Conservation (phyloP, 1,140 invertebrate genomes). For the Temnothorax curvispinosus region DNA sequence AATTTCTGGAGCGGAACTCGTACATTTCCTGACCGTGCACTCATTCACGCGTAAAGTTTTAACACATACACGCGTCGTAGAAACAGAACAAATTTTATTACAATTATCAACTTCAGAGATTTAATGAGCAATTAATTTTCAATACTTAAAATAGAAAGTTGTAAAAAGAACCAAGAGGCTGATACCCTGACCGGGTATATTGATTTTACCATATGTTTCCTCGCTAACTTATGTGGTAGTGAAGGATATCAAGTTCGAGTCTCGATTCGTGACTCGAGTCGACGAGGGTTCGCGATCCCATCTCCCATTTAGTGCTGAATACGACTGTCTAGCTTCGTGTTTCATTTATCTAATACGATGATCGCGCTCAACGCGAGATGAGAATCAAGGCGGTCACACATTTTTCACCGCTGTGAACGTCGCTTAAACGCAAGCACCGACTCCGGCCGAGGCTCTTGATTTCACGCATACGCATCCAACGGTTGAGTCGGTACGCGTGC, state of each 20-base stretch:
- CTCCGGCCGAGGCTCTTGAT: slow-evolving; percentile 37
- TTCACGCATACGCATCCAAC: slow-evolving; percentile 39
- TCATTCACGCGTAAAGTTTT: slow-evolving; percentile 24
- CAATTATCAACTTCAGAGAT: background rate
- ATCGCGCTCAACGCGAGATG: slow-evolving; percentile 3
- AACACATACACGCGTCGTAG: background rate
- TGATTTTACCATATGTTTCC: slow-evolving; percentile 5
- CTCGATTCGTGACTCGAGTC: background rate
- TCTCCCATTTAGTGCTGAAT: background rate
- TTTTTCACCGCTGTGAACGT: slow-evolving; percentile 31
- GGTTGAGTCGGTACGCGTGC: background rate
- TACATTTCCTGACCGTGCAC: slow-evolving; percentile 14
- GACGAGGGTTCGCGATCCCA: background rate
- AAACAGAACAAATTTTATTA: background rate
- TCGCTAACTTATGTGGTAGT: background rate
- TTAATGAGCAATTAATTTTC: background rate
- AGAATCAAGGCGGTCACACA: slow-evolving; percentile 18
- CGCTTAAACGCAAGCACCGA: slow-evolving; percentile 32
- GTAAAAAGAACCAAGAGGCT: background rate
- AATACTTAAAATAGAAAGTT: background rate
- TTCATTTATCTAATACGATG: slow-evolving; percentile 33
- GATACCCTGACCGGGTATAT: background rate
- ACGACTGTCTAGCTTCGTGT: background rate
- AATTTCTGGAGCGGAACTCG: slow-evolving; percentile 47
- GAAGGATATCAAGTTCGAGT: background rate